Evolutionary conservation across 2,113 vertebrate species (phyloP).

Genomic region (Pangasianodon hypophthalmus): DNA sequence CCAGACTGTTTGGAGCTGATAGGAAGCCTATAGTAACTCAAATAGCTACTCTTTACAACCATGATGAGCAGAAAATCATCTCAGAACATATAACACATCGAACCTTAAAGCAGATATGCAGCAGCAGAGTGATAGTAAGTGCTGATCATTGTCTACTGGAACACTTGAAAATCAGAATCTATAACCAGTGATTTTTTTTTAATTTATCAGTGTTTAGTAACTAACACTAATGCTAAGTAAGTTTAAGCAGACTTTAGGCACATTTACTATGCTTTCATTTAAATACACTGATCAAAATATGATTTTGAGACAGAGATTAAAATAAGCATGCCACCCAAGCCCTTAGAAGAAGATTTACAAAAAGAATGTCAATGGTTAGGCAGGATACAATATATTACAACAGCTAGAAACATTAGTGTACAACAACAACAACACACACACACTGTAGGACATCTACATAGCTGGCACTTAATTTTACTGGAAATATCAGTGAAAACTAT

Average conservation of each 20-base stretch:
- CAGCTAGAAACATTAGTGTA: not conserved
- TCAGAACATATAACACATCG: no score
- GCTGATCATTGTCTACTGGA: not conserved
- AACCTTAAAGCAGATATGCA: no score
- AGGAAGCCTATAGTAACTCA: no score
- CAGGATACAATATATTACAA: conserved; percentile 1
- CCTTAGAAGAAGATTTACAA: not conserved
- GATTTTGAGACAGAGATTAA: not conserved
- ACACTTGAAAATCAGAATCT: not conserved
- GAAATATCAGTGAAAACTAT: not conserved
- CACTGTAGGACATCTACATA: not conserved
- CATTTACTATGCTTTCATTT: not conserved
- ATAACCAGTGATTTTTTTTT: not conserved
- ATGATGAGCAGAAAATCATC: no score
- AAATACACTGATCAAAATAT: not conserved
- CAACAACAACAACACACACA: not conserved
- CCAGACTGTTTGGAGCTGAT: no score
- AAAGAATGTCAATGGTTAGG: not conserved
- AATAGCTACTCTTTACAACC: no score
- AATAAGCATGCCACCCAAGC: not conserved
- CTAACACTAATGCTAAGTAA: not conserved
- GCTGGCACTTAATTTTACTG: not conserved
- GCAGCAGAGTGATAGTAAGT: not conserved
- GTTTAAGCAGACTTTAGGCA: not conserved
- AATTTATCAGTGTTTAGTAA: not conserved